Conservation (phyloP, 2,888 invertebrate species). For the Agrotis exclamationis region DNA sequence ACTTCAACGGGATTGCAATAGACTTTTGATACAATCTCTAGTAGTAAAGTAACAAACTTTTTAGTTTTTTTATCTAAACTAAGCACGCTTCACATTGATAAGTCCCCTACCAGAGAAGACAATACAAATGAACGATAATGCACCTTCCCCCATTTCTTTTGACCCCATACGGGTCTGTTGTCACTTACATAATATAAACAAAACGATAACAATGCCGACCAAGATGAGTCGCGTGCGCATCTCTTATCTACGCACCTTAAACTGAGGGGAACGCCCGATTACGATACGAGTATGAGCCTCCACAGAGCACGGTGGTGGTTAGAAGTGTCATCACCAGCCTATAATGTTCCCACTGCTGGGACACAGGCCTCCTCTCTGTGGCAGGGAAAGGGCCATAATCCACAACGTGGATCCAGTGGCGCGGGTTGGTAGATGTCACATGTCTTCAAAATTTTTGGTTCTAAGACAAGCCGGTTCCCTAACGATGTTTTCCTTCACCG, state of each 20-base stretch:
- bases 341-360: neutral
- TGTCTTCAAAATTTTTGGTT: too few species aligned
- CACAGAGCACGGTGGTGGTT: neutral
- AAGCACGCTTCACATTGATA: conserved; percentile 14
- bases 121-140: conserved; percentile 42
- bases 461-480: too few species aligned
- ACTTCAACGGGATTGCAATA: too few species aligned
- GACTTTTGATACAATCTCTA: too few species aligned
- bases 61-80: conserved; percentile 8
- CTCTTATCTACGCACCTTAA: conserved; percentile 46
- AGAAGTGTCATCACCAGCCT: neutral
- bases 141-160: conserved; percentile 38
- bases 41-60: too few species aligned
- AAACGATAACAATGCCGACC: conserved; percentile 48
- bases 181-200: conserved; percentile 48
- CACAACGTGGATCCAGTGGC: too few species aligned
- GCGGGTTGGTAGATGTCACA: too few species aligned
- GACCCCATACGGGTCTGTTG: conserved; percentile 44
- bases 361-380: neutral
- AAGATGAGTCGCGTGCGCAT: conserved; percentile 65
- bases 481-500: too few species aligned
- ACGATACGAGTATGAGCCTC: neutral
- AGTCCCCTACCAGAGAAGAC: conserved; percentile 28
- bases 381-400: too few species aligned
- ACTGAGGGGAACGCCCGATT: conserved; percentile 62